A percentile compares a stretch with the other conserved stretches of the same genome.
Evolutionary conservation across 2,888 invertebrate species (phyloP).

Genomic region (Zygothrica quintamaculata): DNA sequence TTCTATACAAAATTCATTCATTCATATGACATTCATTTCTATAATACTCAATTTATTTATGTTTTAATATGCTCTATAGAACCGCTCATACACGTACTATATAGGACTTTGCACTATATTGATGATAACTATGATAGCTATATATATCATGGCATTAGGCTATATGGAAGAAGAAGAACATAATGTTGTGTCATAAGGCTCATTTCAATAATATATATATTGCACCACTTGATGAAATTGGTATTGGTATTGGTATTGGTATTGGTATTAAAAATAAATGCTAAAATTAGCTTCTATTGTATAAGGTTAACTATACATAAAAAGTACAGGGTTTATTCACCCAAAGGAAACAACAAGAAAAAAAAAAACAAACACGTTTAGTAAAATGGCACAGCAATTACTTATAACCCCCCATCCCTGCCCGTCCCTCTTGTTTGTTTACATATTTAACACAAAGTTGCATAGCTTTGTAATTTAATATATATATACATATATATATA

Average conservation of each 20-base stretch:
- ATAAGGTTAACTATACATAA: constrained; percentile 34
- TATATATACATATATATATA: constrained; percentile 1
- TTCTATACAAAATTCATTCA: too few species aligned
- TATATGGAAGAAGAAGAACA: too few species aligned
- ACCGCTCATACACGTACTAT: too few species aligned
- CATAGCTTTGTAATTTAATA: constrained; percentile 42
- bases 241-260: too few species aligned
- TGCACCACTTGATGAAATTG: constrained; percentile 53
- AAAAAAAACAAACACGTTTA: constrained; percentile 14
- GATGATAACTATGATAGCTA: too few species aligned
- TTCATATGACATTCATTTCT: too few species aligned
- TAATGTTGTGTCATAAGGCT: constrained; percentile 39
- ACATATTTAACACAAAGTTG: constrained; percentile 29
- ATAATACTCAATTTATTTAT: too few species aligned
- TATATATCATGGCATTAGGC: too few species aligned
- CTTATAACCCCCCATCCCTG: constrained; percentile 1
- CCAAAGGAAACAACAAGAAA: constrained; percentile 7
- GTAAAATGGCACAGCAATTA: constrained; percentile 35
- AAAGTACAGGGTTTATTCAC: constrained; percentile 27
- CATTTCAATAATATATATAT: too few species aligned
- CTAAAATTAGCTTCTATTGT: constrained; percentile 57
- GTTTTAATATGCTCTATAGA: too few species aligned
- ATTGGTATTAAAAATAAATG: constrained; percentile 55
- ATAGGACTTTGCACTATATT: too few species aligned
- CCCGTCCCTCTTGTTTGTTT: constrained; percentile 10